Base-by-base conservation (phyloP, 2,113 vertebrate species). In the Lepisosteus oculatus region DNA sequence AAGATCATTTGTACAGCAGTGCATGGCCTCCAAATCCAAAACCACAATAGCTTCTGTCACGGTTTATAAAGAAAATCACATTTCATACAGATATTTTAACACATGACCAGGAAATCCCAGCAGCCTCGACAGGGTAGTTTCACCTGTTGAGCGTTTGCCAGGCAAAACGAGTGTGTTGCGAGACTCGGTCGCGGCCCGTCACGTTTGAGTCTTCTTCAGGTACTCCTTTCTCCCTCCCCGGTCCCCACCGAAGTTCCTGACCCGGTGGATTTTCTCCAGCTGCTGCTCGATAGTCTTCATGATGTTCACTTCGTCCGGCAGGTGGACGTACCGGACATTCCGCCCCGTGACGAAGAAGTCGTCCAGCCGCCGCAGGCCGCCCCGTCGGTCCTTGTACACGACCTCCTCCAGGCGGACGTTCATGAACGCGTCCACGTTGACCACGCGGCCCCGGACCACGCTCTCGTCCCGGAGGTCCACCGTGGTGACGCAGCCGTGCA, bases 371-470 rank as follows among this genome's bases (percentile, higher is more conserved):
- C 85, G 84, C 75, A 81, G 72, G 0, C 66, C 11, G 0, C 95
- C 96, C 4, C 65, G 79, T 2, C 94, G 80, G 88, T 97, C 95
- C 0, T 85, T 91, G 85, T 93, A 96, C 55, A 92, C 83, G 61
- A 97, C 96, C 0, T 92, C 75, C 1, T 89, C 85, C 84, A 99
- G 86, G 0, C 96, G 93, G 67, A 98, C 55, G 75, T 99, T 99
- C 97, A 99, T 99, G 85, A 96, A 99, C 72, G 96, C 95, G 8
- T 99, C 97, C 7, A 99, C 97, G 5, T 91, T 96, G 76, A 94
- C 77, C 55, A 99, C 44, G 0, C 92, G 89, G 0, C 97, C 97
- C 0, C 55, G 83, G 0, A 94, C 96, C 3, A 89, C 78, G 72
- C 93, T 96, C 90, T 99, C 97, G 0, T 99, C 92, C 0, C 94